Evolutionary conservation across 2,797 vertebrate genomes (phyloP), one percentile per base, ranked within the genome.

Genomic region (Phoxinus dragarum): DNA sequence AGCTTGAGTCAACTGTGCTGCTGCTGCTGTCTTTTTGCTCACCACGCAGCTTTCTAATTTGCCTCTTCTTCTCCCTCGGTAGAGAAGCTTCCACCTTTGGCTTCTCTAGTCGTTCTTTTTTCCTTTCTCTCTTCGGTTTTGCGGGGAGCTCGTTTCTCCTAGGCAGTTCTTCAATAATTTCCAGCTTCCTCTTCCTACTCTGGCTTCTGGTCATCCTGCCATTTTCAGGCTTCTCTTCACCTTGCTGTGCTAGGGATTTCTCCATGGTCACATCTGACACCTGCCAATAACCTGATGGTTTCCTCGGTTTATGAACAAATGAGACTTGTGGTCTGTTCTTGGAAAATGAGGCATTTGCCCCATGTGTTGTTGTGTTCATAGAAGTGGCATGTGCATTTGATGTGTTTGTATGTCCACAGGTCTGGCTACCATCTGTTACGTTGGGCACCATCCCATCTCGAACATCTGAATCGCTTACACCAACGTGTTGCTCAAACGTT

Each of bases 401-500:
- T 64, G 69, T 47, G 9, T 81, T 21, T 74, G 52, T 40, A 23
- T 82, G 52, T 69, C 34, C 66, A 69, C 21, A 54, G 31, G 21
- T 54, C 44, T 3, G 47, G 21, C 6, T n/a, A n/a, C 12, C 71
- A 67, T 31, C 72, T 3, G 5, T 54, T 3, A 73, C 6, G 73
- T 54, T 16, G 21, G 74, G 27, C 54, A 56, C 16, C 2, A 1
- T 52, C 27, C 84, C 89, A n/a, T 49, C 73, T n/a, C 67, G 75
- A 17, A 88, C 81, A 14, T 82, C 84, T 67, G 3, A 17, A 23
- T 82, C 6, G 14, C 72, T 84, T 61, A 31, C 69, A 71, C 85
- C 78, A 12, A 88, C 2, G 0, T 93, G 91, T 31, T 88, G 68
- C 34, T 94, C 94, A 66, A 94, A 93, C 0, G 92, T 93, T 72